Evolutionary conservation across 2,888 invertebrate species (phyloP).

Genomic region (Lycophotia porphyrea): DNA sequence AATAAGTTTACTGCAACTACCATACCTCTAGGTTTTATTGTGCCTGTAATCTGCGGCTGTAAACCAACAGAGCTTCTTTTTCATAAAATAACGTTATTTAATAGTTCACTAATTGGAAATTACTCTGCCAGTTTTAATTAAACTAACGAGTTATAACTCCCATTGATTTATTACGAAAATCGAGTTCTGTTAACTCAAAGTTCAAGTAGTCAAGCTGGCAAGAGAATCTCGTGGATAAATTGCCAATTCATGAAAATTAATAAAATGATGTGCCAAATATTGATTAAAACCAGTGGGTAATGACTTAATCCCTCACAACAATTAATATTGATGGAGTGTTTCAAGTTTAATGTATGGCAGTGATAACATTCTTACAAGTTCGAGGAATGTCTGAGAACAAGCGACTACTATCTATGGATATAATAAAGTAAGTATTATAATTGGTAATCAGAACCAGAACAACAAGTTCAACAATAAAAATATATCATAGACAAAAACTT

Average conservation of each 20-base stretch:
- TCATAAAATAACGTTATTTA: conserved; percentile 28
- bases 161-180: conserved; percentile 27
- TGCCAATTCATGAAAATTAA: conserved; percentile 37
- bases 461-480: conserved; percentile 16
- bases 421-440: conserved; percentile 7
- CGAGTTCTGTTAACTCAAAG: conserved; percentile 15
- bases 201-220: conserved; percentile 9
- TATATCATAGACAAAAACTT: conserved; percentile 35
- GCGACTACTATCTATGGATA: conserved; percentile 7
- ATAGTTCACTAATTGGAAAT: conserved; percentile 57
- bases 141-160: conserved; percentile 32
- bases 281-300: conserved; percentile 24
- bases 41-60: conserved; percentile 27
- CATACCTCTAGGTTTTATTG: conserved; percentile 24
- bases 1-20: conserved; percentile 18
- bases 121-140: conserved; percentile 40
- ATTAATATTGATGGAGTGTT: conserved; percentile 37
- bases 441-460: conserved; percentile 34
- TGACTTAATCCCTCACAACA: conserved; percentile 28
- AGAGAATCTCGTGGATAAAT: conserved; percentile 11
- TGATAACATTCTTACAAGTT: conserved; percentile 24
- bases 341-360: neutral
- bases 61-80: conserved; percentile 19
- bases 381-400: conserved; percentile 24
- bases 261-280: conserved; percentile 24